A percentile compares a stretch with the other conserved stretches of the same genome.
Conservation (phyloP, 2,113 vertebrate species). For the Nicator chloris region DNA sequence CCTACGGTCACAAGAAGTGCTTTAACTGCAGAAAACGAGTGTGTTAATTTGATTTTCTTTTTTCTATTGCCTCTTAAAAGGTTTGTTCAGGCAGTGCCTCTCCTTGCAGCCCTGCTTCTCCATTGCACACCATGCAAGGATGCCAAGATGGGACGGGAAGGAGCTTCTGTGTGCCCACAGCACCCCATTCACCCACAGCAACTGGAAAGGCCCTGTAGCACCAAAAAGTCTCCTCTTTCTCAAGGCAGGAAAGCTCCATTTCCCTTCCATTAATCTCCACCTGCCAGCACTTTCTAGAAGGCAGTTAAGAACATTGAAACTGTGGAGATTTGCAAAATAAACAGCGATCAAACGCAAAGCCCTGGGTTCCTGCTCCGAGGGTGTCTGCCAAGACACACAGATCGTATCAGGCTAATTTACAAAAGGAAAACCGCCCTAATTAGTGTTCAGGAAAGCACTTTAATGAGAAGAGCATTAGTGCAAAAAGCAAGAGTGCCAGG, state of each 20-base stretch:
- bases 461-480: neutral
- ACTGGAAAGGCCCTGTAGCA: neutral
- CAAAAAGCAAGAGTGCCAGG: neutral
- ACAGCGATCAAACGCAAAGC: neutral
- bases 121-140: fast-evolving
- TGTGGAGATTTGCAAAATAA: slow-evolving; percentile 39
- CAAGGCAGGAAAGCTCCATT: neutral
- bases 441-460: slow-evolving; percentile 39
- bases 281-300: neutral
- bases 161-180: neutral
- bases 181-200: neutral
- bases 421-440: slow-evolving; percentile 41
- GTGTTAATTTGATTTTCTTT: neutral
- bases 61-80: neutral
- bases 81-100: neutral
- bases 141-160: neutral
- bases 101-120: neutral
- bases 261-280: neutral
- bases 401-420: slow-evolving; percentile 48
- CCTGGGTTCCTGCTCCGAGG: neutral
- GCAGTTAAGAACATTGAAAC: neutral
- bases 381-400: slow-evolving; percentile 44
- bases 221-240: neutral
- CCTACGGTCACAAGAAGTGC: neutral
- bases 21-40: neutral